Conservation (phyloP, 2,888 invertebrate genomes). For the Drosophila robusta region DNA sequence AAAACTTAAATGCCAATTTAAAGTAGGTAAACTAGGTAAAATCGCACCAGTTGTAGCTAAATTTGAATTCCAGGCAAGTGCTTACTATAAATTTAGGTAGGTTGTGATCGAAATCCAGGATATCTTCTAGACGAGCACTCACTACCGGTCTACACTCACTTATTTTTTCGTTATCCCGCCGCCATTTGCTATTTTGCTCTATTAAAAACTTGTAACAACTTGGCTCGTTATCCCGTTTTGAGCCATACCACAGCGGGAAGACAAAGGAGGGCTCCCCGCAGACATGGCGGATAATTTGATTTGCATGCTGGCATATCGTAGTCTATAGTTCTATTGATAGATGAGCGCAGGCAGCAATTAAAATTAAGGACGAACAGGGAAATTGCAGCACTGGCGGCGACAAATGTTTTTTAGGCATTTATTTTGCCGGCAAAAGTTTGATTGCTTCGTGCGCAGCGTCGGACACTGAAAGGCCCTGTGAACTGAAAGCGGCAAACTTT, state of each 20-base stretch:
- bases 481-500: constrained; percentile 51
- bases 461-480: constrained; percentile 1
- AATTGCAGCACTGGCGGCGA: constrained; percentile 27
- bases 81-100: too few species aligned
- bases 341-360: constrained; percentile 59
- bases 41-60: too few species aligned
- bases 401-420: constrained; percentile 57
- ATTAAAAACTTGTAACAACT: constrained; percentile 84
- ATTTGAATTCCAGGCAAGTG: background rate
- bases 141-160: background rate
- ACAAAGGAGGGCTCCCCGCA: constrained; percentile 22
- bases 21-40: too few species aligned
- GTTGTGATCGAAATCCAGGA: background rate
- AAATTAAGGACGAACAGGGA: constrained; percentile 37
- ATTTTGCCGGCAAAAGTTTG: constrained; percentile 61
- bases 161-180: constrained; percentile 32
- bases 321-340: constrained; percentile 64
- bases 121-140: background rate
- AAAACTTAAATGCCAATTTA: too few species aligned
- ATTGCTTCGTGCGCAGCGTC: constrained; percentile 37
- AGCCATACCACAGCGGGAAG: constrained; percentile 18
- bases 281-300: constrained; percentile 68
- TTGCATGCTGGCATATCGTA: constrained; percentile 56
- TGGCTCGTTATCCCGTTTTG: constrained; percentile 68
- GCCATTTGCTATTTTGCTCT: constrained; percentile 71